Base-by-base conservation (phyloP, 2,113 vertebrate species). In the Helogale parvula region DNA sequence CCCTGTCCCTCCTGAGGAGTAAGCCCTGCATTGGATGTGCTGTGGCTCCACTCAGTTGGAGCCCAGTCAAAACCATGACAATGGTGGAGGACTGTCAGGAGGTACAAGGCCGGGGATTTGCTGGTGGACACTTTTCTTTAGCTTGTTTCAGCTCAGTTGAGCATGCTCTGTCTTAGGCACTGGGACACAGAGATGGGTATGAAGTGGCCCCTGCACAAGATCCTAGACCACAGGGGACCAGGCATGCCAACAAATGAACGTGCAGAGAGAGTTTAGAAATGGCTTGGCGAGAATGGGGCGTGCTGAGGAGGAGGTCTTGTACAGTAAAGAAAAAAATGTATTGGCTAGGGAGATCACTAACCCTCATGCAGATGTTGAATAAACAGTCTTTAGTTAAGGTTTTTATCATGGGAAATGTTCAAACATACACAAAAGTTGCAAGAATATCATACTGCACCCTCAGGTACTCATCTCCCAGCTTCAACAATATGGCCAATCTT, bases 51-150 rank as follows among this genome's bases (percentile, higher is more conserved):
- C 25, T 71, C 23, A n/a, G 57, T 11, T 27, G 21, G 33, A 41
- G 57, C 85, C 68, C 88, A 94, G 63, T 41, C 35, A 72, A 65
- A 41, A 50, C 47, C 41, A 11, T 23, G 33, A 23, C 41, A 9
- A 2, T 10, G 8, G 5, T 19, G 13, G 10, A 35, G 3, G 41
- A 4, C 19, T 2, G 3, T 12, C 16, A 3, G 1, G 0, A 45
- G 35, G 31, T 68, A 3, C 4, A 1, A 33, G 47, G 15, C 81
- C 45, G 16, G 16, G 9, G 13, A 50, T 23, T 95, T 38, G 8
- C 38, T 4, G 29, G 31, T 5, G 35, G 31, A 82, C 47, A 35
- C n/a, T 52, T 41, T 86, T 84, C 57, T 89, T 94, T 38, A 25
- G 65, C 50, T 91, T 60, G 47, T 45, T 81, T 84, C 50, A 86